These are phyloP conservation scores for Globodera rostochiensis DNA, from an alignment of 1,140 invertebrate species.

Conservation along the genomic window DNA sequence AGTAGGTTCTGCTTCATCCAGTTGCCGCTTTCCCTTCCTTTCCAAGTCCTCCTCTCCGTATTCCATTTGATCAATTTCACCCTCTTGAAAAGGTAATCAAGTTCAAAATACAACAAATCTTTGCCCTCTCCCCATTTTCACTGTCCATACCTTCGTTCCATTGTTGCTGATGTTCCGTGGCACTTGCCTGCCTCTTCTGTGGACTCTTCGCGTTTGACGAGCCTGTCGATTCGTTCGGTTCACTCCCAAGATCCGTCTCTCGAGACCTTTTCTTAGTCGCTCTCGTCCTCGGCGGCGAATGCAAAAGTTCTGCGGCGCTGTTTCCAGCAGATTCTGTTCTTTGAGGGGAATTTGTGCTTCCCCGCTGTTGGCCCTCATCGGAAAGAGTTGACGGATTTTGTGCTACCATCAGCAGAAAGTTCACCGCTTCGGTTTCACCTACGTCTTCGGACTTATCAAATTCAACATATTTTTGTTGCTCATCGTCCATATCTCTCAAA, in stretches of 20 bases:
- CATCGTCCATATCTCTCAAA: not conserved
- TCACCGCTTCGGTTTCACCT: not conserved
- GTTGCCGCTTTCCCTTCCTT: not conserved
- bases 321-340: not conserved
- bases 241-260: not conserved
- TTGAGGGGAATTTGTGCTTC: not conserved
- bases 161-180: not conserved
- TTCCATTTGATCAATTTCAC: not conserved
- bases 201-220: constrained; percentile 1
- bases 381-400: not conserved
- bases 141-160: not conserved
- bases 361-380: not conserved
- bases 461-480: not conserved
- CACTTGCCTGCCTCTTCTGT: not conserved
- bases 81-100: not conserved
- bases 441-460: not conserved
- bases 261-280: not conserved
- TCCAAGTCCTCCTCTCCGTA: not conserved
- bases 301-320: not conserved
- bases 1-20: constrained; percentile 80
- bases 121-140: not conserved
- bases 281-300: constrained; percentile 4
- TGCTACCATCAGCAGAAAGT: not conserved
- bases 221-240: not conserved
- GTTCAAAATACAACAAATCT: not conserved